Percentiles rank a stretch among this genome's conserved stretches.
These are phyloP conservation scores for Heliconius nattereri DNA, from an alignment of 1,140 invertebrate species.

Conservation along the genomic window DNA sequence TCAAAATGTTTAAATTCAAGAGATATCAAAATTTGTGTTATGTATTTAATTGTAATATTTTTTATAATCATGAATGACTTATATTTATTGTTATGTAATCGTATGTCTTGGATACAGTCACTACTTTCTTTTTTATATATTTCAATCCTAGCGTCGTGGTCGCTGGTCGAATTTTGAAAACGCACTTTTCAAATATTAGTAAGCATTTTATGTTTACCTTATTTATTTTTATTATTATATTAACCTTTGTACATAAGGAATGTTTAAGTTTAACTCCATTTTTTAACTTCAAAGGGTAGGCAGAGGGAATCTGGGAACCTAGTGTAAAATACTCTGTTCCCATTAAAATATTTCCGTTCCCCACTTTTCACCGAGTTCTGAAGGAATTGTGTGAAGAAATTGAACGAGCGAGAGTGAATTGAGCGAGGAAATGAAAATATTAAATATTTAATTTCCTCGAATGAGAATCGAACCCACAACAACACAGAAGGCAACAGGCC, in stretches of 20 bases:
- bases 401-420: too few relatives aligned
- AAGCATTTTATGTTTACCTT: neutral
- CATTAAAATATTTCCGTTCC: too few relatives aligned
- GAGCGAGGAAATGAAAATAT: too few relatives aligned
- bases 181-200: neutral
- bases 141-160: neutral
- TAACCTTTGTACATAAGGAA: too few relatives aligned
- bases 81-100: neutral
- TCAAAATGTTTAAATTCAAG: constrained; percentile 21
- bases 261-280: too few relatives aligned
- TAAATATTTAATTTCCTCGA: too few relatives aligned
- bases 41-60: neutral
- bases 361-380: too few relatives aligned
- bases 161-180: neutral
- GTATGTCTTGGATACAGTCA: neutral
- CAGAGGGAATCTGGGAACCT: too few relatives aligned
- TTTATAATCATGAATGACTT: neutral
- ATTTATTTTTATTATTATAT: neutral
- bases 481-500: too few relatives aligned
- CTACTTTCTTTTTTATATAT: neutral
- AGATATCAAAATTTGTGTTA: neutral
- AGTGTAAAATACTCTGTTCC: too few relatives aligned
- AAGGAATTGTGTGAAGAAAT: too few relatives aligned
- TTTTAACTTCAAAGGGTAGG: neutral
- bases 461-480: too few relatives aligned